Percentiles rank a stretch among this genome's conserved stretches.
phyloP scores from a whole-genome alignment of 2,888 invertebrate species.

The Heliconius cydno region DNA sequence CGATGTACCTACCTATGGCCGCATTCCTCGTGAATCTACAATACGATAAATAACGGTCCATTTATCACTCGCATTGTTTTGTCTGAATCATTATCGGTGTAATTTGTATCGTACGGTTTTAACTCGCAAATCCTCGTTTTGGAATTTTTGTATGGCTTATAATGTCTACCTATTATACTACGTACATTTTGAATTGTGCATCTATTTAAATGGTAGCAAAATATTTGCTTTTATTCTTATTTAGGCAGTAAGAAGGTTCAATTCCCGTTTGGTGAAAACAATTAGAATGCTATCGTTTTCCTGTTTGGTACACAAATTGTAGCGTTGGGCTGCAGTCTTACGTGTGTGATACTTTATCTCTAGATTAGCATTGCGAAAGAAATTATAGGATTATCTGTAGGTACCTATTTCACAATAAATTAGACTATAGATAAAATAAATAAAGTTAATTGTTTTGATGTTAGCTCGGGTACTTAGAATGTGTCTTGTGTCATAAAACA shows the following conservation, averaged over 20 bases:
- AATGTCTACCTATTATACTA: conserved; percentile 13
- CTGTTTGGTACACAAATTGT: no score
- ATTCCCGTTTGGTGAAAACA: not conserved
- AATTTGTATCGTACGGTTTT: conserved; percentile 52
- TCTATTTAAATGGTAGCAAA: not conserved
- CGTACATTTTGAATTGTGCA: not conserved
- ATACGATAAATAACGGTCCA: conserved; percentile 48
- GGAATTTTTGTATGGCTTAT: conserved; percentile 36
- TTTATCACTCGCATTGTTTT: conserved; percentile 53
- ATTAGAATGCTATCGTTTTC: not conserved
- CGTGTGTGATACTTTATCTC: not conserved
- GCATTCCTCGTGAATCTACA: conserved; percentile 49
- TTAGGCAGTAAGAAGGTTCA: not conserved
- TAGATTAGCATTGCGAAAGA: not conserved
- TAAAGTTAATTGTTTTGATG: not conserved
- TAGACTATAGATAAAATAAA: not conserved
- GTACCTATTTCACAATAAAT: no score
- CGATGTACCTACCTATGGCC: conserved; percentile 39
- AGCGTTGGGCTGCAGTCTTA: no score
- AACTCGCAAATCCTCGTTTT: conserved; percentile 46
- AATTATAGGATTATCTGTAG: not conserved
- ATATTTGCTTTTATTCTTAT: not conserved
- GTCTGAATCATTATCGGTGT: conserved; percentile 51
- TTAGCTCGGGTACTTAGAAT: not conserved
- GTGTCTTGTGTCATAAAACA: not conserved